Conservation (phyloP, 2,797 vertebrate species). For the Micropoecilia bifurca region DNA sequence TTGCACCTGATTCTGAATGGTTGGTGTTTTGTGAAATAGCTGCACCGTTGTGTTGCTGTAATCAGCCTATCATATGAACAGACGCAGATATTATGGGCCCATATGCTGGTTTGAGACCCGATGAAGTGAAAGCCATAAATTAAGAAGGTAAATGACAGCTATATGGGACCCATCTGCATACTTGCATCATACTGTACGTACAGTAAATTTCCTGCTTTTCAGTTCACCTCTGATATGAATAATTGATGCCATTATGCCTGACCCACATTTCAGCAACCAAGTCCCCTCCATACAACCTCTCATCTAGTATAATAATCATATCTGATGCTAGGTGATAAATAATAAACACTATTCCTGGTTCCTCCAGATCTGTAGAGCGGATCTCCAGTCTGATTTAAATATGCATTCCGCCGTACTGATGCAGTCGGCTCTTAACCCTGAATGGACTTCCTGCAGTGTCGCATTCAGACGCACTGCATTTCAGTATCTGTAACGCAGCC, state of each 20-base stretch:
- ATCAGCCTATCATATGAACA: slow-evolving; percentile 32
- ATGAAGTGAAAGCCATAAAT: slow-evolving; percentile 45
- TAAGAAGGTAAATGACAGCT: slow-evolving; percentile 32
- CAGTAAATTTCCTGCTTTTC: slow-evolving; percentile 40
- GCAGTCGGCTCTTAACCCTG: slow-evolving; percentile 54
- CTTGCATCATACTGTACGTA: slow-evolving; percentile 29
- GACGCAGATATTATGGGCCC: slow-evolving; percentile 16
- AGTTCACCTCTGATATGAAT: slow-evolving; percentile 59
- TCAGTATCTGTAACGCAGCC: slow-evolving; percentile 36
- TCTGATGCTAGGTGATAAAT: slow-evolving; percentile 49
- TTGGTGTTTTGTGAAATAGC: slow-evolving; percentile 55
- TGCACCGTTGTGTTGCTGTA: slow-evolving; percentile 25
- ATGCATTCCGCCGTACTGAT: slow-evolving; percentile 46
- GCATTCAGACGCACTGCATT: slow-evolving; percentile 41
- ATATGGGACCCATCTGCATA: slow-evolving; percentile 30
- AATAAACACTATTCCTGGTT: slow-evolving; percentile 32
- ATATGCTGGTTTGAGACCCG: slow-evolving; percentile 19
- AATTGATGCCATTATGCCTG: slow-evolving; percentile 60
- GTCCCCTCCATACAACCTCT: slow-evolving; percentile 41
- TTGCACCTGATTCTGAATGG: slow-evolving; percentile 42
- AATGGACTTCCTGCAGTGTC: slow-evolving; percentile 58
- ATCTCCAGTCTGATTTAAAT: slow-evolving; percentile 54
- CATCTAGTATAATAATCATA: slow-evolving; percentile 57
- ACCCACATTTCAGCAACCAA: slow-evolving; percentile 56
- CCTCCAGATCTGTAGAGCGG: slow-evolving; percentile 45